Percentiles rank a stretch among this genome's conserved stretches.
phyloP scores from a whole-genome alignment of 2,113 vertebrate genomes.

The Typhlomys cinereus region DNA sequence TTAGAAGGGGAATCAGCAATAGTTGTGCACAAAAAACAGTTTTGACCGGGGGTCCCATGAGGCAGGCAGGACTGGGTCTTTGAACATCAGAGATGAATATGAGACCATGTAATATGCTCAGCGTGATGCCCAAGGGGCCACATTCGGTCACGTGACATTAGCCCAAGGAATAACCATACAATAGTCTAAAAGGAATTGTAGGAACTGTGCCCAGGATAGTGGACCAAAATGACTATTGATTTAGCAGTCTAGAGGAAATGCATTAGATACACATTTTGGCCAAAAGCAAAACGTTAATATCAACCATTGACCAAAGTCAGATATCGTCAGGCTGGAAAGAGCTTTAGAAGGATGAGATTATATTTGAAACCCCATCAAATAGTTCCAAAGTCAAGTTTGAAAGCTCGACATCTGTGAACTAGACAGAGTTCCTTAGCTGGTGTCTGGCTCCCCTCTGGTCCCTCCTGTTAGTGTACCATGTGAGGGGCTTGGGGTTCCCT shows the following conservation, averaged over 20 bases:
- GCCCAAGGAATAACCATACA: neutral
- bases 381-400: slow-evolving; percentile 8
- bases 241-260: slow-evolving; percentile 28
- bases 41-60: neutral
- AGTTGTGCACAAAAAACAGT: neutral
- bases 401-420: neutral
- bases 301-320: slow-evolving; percentile 23
- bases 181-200: slow-evolving; percentile 50
- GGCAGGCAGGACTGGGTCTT: neutral
- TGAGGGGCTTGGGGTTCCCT: neutral
- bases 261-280: slow-evolving; percentile 35
- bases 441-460: neutral
- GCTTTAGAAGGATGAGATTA: neutral
- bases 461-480: accelerated
- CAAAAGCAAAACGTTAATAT: slow-evolving; percentile 38
- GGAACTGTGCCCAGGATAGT: neutral
- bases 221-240: slow-evolving; percentile 26
- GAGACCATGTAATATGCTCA: neutral
- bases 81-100: neutral
- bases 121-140: neutral
- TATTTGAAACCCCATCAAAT: neutral
- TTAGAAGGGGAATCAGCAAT: neutral
- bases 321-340: neutral
- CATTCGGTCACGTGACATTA: slow-evolving; percentile 12
- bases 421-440: neutral